phyloP scores from a whole-genome alignment of 1,140 invertebrate species.

The Drosophila orosa region DNA sequence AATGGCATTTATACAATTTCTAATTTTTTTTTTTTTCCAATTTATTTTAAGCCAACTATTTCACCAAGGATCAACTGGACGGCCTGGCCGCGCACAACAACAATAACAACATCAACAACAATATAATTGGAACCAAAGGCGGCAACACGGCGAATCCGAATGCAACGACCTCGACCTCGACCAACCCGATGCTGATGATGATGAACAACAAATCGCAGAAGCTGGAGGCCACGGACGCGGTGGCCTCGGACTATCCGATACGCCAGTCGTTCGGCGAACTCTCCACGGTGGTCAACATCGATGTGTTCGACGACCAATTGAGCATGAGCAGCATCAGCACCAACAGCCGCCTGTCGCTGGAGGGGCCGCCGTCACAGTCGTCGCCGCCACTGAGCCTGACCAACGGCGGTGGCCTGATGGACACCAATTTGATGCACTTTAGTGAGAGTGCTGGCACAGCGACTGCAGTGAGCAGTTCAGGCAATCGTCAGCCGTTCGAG shows the following conservation, averaged over 20 bases:
- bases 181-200: background rate
- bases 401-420: constrained; percentile 84
- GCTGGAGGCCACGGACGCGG: background rate
- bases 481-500: constrained; percentile 58
- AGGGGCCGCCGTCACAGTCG: constrained; percentile 88
- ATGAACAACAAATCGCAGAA: constrained; percentile 10
- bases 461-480: background rate
- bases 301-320: constrained; percentile 89
- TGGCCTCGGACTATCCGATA: constrained; percentile 16
- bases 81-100: constrained; percentile 42
- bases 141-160: constrained; percentile 36
- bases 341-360: constrained; percentile 90
- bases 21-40: background rate
- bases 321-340: constrained; percentile 93
- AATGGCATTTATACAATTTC: background rate
- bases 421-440: constrained; percentile 91
- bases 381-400: constrained; percentile 87
- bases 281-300: constrained; percentile 80
- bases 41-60: constrained; percentile 38
- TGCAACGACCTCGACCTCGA: background rate
- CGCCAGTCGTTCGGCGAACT: constrained; percentile 35
- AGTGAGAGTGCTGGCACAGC: constrained; percentile 83
- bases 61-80: constrained; percentile 64
- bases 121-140: constrained; percentile 45
- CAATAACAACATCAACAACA: constrained; percentile 65